phyloP scores from a whole-genome alignment of 2,797 vertebrate genomes.

The Siniperca scherzeri region DNA sequence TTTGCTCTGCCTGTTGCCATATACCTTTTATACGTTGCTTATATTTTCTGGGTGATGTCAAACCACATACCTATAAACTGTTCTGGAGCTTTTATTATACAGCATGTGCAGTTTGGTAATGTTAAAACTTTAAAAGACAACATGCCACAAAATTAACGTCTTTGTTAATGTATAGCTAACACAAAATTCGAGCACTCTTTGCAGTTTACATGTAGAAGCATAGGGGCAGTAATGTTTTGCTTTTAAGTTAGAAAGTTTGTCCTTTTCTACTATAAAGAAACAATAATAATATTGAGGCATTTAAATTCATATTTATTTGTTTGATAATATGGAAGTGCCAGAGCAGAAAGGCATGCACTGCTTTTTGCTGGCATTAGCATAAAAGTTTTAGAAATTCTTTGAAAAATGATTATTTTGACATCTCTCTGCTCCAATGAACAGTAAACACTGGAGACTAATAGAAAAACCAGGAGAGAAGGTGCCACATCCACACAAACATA shows the following conservation, averaged over 20 bases:
- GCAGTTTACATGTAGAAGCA: neutral
- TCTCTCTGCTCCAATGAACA: conserved; percentile 30
- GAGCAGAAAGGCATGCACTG: neutral
- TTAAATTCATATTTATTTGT: neutral
- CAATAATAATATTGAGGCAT: neutral
- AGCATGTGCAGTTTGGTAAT: conserved; percentile 4
- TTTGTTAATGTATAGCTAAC: neutral
- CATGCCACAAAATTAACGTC: neutral
- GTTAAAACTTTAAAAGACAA: neutral
- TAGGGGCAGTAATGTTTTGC: neutral
- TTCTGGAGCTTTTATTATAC: neutral
- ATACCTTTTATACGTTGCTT: neutral
- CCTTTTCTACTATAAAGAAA: neutral
- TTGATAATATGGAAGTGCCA: conserved; percentile 6
- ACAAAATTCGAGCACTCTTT: neutral
- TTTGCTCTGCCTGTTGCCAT: neutral
- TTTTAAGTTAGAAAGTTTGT: neutral
- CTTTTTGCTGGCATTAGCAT: conserved; percentile 34
- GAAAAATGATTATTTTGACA: conserved; percentile 35
- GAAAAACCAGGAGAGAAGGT: conserved; percentile 13
- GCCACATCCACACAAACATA: neutral
- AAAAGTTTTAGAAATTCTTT: conserved; percentile 19
- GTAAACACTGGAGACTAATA: conserved; percentile 32
- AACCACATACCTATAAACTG: conserved; percentile 11
- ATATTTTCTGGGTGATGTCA: neutral